These are phyloP conservation scores for Terebella lapidaria DNA, from an alignment of 2,888 invertebrate species.

Conservation along the genomic window DNA sequence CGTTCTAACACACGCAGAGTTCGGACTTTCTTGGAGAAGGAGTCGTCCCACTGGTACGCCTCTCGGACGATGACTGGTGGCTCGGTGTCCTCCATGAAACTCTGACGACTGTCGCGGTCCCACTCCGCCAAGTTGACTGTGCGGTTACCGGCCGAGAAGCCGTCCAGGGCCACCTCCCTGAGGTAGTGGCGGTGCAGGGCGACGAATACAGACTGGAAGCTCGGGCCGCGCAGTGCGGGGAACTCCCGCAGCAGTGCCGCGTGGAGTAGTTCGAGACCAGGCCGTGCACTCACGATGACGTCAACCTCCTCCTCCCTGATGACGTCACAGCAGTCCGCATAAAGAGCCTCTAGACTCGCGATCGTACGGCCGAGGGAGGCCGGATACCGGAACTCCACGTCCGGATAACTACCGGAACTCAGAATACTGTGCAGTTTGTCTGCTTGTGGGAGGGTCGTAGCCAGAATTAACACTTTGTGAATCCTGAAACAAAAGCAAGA, in stretches of 20 bases:
- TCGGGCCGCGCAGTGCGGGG: conserved; percentile 4
- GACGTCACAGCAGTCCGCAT: conserved; percentile 6
- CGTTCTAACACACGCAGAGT: not conserved
- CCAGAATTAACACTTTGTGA: conserved; percentile 1
- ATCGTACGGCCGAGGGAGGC: not conserved
- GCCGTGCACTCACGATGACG: conserved; percentile 1
- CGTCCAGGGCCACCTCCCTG: not conserved
- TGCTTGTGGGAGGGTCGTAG: conserved; percentile 1
- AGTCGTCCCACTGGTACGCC: not conserved
- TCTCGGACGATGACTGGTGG: not conserved
- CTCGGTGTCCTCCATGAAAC: not conserved
- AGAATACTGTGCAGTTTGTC: not conserved
- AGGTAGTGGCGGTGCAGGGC: conserved; percentile 2
- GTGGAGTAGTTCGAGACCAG: conserved; percentile 1
- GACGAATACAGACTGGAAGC: conserved; percentile 6
- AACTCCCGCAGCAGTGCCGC: not conserved
- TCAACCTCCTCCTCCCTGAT: conserved; percentile 8
- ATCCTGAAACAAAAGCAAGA: too few species aligned
- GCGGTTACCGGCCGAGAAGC: not conserved
- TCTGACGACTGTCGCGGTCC: not conserved
- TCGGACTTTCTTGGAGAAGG: not conserved
- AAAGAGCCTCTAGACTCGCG: not conserved
- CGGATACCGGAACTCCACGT: conserved; percentile 10
- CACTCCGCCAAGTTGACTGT: not conserved
- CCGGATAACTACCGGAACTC: not conserved